Evolutionary conservation across 2,113 vertebrate genomes (phyloP).

Genomic region (Pholis gunnellus): DNA sequence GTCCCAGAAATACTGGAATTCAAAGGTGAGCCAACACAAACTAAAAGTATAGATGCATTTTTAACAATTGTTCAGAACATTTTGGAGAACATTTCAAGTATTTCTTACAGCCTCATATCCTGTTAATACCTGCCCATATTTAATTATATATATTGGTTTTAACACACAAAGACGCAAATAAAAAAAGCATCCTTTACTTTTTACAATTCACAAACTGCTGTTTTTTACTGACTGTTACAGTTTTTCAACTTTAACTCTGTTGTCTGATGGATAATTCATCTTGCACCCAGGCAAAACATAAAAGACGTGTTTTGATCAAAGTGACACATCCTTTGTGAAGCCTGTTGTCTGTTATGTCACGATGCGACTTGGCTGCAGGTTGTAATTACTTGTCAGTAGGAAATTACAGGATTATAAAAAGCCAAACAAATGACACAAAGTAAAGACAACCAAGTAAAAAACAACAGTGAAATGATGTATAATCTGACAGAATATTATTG

Average conservation of each 20-base stretch:
- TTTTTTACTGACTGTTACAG: neutral
- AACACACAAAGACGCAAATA: neutral
- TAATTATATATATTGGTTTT: neutral
- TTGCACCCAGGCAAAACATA: neutral
- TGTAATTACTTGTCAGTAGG: constrained; percentile 2
- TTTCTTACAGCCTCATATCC: neutral
- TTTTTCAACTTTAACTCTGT: neutral
- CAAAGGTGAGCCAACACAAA: constrained; percentile 75
- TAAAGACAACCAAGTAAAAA: neutral
- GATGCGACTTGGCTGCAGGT: neutral
- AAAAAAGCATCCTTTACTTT: neutral
- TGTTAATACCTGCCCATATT: neutral
- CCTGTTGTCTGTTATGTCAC: neutral
- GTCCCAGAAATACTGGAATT: constrained; percentile 83
- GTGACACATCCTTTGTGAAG: constrained; percentile 7
- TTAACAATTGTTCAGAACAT: neutral
- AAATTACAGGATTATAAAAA: constrained; percentile 8
- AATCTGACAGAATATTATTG: neutral
- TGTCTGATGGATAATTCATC: neutral
- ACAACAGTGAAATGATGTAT: neutral
- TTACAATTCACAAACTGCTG: neutral
- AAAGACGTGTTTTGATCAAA: constrained; percentile 14
- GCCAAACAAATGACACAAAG: neutral
- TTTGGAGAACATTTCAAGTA: neutral
- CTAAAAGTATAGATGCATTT: neutral